Evolutionary conservation across 1,140 invertebrate genomes (phyloP), one percentile per base, ranked within the genome.

Genomic region (Amphibalanus amphitrite): DNA sequence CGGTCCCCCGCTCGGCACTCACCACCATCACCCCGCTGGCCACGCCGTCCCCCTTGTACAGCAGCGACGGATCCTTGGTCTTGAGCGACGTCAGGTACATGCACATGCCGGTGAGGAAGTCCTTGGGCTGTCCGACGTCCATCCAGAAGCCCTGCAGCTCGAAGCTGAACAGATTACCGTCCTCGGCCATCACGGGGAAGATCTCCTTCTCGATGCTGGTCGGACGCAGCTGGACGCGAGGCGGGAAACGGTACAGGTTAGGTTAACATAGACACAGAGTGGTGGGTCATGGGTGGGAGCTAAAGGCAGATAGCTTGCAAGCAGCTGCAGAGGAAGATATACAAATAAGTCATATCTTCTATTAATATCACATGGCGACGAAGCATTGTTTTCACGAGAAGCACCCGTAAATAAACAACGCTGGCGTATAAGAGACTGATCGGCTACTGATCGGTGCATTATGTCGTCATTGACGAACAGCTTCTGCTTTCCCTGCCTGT

Each of bases 41-140:
- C 67, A 90, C 86, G 30, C 88, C 87, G 26, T 82, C 82, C 0
- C 88, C 90, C n/a, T 85, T 84, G 76, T 90, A 85, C 23, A 97
- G 82, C 74, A 84, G 85, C 64, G 85, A 81, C 0, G 90, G 87
- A 70, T 87, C 85, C 77, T 89, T 94, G 74, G 90, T 86, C 38
- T 88, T 85, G 29, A 96, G 79, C 70, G 91, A 92, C 64, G 87
- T 87, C 6, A 98, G 82, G 74, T 86, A 84, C 70, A 87, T 77
- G 75, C 82, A 84, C 84, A 91, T 86, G 70, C 96, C 96, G 78
- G 89, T 98, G 28, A 99, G 84, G 81, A 98, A 99, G 82, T 99
- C 97, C 85, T 95, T 97, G 0, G 97, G 97, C 78, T 99, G 97
- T 29, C 97, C 97, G 73, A 99, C 94, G 82, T 99, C 97, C 97